A percentile compares a stretch with the other conserved stretches of the same genome.
phyloP scores from a whole-genome alignment of 2,888 invertebrate species.

The Drosophila peninsularis region DNA sequence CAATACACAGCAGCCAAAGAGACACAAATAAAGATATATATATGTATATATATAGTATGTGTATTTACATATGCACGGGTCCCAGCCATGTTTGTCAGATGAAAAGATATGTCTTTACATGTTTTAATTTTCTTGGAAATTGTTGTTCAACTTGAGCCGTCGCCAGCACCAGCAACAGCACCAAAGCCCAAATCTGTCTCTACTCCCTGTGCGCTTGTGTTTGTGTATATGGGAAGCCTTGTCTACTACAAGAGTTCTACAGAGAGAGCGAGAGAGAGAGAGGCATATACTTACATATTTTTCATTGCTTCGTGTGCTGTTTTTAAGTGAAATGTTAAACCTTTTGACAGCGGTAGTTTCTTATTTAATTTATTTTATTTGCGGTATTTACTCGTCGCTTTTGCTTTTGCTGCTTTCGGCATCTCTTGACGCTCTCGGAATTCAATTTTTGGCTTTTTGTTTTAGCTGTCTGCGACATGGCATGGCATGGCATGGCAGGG shows the following conservation, averaged over 20 bases:
- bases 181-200: slow-evolving; percentile 50
- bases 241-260: slow-evolving; percentile 29
- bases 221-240: slow-evolving; percentile 30
- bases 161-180: slow-evolving; percentile 28
- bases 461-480: slow-evolving; percentile 68
- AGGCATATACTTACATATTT: slow-evolving; percentile 44
- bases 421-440: slow-evolving; percentile 51
- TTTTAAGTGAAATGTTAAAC: slow-evolving; percentile 79
- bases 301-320: slow-evolving; percentile 61
- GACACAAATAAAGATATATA: slow-evolving; percentile 46
- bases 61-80: slow-evolving; percentile 65
- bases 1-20: slow-evolving; percentile 38
- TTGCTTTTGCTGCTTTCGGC: slow-evolving; percentile 30
- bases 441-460: slow-evolving; percentile 65
- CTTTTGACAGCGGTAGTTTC: slow-evolving; percentile 80
- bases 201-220: slow-evolving; percentile 12
- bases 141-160: slow-evolving; percentile 71
- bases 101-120: slow-evolving; percentile 82
- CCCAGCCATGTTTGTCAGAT: slow-evolving; percentile 76
- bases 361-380: slow-evolving; percentile 80
- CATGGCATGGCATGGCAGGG: slow-evolving; percentile 32
- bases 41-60: slow-evolving; percentile 43
- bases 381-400: slow-evolving; percentile 73
- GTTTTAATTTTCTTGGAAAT: slow-evolving; percentile 81
- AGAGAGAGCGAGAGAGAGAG: slow-evolving; percentile 5